Base-by-base conservation (phyloP, 30 jellyfish, hydroid and myxozoan species). In the Catostylus mosaicus region DNA sequence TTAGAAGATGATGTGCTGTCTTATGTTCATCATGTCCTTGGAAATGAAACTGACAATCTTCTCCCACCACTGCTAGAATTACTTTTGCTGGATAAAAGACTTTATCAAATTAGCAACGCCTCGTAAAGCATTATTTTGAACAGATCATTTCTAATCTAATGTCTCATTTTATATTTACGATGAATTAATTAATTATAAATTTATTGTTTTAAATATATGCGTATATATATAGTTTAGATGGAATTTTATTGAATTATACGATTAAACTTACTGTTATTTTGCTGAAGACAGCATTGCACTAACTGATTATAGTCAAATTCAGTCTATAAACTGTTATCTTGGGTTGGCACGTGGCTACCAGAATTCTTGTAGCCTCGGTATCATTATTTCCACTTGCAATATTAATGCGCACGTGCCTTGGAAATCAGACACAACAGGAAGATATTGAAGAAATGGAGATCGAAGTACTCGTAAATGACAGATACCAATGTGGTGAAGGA, bases 401-500 rank as follows among this genome's bases (percentile, higher is more conserved):
- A 40, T 40, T 14, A 40, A 40, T 40, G 54, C 63, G 63, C 63
- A 48, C 63, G 63, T 48, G 63, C 24, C 38, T 61, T 48, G 14
- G 23, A 7, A 9, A 3, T 23, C 1, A 16, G 63, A 3, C 27
- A 16, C 14, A 48, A 2, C 14, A 16, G 63, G 24, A 48, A 48
- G 63, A 48, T 16, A 16, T 4, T n/a, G n/a, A 48, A 48, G 63
- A 40, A 3, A 80, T 80, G 90, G 90, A 80, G 65, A 80, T 80
- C 38, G 90, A 80, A 80, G 69, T 57, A 29, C 35, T 80, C 27
- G 90, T 80, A 22, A 72, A 61, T 36, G 60, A 66, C 66, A 46
- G 90, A 66, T 50, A 80, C 66, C 65, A 80, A 33, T 80, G 90
- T 43, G 86, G 86, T 16, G 93, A 83, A 57, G 93, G 93, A 10